These are phyloP conservation scores for Scaptomyza pallida DNA, from an alignment of 1,140 invertebrate genomes.

Conservation along the genomic window DNA sequence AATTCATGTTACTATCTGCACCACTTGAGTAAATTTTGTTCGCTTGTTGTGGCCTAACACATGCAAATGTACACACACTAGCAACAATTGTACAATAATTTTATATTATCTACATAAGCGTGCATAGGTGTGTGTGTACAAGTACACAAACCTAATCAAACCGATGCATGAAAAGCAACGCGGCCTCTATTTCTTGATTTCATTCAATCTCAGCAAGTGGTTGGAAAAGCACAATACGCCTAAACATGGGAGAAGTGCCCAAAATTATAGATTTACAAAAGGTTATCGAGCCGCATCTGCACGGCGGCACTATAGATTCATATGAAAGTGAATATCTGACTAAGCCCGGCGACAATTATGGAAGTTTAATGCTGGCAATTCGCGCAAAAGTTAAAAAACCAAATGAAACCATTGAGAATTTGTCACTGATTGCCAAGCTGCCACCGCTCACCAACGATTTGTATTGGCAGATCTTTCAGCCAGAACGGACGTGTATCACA, in stretches of 20 bases:
- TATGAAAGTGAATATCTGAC: conserved; percentile 83
- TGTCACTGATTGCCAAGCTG: conserved; percentile 86
- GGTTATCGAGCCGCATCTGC: conserved; percentile 66
- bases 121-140: not conserved
- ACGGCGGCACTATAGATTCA: conserved; percentile 51
- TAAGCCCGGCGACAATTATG: conserved; percentile 87
- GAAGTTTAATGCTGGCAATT: conserved; percentile 85
- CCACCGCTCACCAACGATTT: conserved; percentile 86
- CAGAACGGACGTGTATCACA: conserved; percentile 86
- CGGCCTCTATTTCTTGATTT: not conserved
- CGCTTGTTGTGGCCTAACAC: conserved; percentile 7
- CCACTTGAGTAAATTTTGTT: conserved; percentile 54
- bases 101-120: conserved; percentile 16
- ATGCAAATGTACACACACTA: conserved; percentile 7
- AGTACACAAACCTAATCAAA: conserved; percentile 7
- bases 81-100: conserved; percentile 1
- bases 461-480: conserved; percentile 86
- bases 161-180: conserved; percentile 33
- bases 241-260: conserved; percentile 67
- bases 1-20: conserved; percentile 46
- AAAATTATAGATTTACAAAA: conserved; percentile 61
- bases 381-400: conserved; percentile 52
- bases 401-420: conserved; percentile 65
- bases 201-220: conserved; percentile 39
- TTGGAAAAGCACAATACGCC: conserved; percentile 11